Evolutionary conservation across 2,113 vertebrate genomes (phyloP).

Genomic region (Corvus moneduloides): DNA sequence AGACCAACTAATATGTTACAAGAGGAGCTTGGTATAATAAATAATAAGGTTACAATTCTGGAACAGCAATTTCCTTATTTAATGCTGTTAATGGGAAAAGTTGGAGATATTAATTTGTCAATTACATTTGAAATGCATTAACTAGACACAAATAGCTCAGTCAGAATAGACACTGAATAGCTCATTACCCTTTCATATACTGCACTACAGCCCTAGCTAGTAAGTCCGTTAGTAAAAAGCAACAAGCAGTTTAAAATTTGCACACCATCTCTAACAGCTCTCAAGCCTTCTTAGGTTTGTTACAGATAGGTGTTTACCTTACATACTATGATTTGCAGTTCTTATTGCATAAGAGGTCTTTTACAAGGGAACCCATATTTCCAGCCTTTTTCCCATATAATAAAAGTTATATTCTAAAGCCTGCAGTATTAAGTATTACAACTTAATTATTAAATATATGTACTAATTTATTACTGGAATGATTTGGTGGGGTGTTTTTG

Average conservation of each 20-base stretch:
- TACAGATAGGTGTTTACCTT: neutral
- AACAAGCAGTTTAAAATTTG: neutral
- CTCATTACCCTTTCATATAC: slow-evolving; percentile 26
- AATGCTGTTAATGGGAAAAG: slow-evolving; percentile 44
- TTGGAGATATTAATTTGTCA: slow-evolving; percentile 46
- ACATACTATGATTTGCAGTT: neutral
- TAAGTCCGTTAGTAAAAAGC: neutral
- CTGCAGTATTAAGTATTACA: neutral
- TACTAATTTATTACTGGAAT: neutral
- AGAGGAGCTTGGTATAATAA: slow-evolving; percentile 25
- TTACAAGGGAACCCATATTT: neutral
- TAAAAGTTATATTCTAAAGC: neutral
- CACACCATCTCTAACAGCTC: neutral
- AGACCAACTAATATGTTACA: neutral
- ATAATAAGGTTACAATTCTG: slow-evolving; percentile 30
- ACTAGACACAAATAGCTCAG: neutral
- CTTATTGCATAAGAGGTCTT: neutral
- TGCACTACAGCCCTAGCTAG: neutral
- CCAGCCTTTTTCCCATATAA: accelerated
- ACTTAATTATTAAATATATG: neutral
- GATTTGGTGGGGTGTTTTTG: neutral
- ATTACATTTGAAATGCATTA: slow-evolving; percentile 25
- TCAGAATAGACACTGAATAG: slow-evolving; percentile 5
- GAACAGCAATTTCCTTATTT: slow-evolving; percentile 51
- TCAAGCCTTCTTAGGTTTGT: neutral